phyloP scores from a whole-genome alignment of 2,888 invertebrate species.

The Drosophila stalkeri region DNA sequence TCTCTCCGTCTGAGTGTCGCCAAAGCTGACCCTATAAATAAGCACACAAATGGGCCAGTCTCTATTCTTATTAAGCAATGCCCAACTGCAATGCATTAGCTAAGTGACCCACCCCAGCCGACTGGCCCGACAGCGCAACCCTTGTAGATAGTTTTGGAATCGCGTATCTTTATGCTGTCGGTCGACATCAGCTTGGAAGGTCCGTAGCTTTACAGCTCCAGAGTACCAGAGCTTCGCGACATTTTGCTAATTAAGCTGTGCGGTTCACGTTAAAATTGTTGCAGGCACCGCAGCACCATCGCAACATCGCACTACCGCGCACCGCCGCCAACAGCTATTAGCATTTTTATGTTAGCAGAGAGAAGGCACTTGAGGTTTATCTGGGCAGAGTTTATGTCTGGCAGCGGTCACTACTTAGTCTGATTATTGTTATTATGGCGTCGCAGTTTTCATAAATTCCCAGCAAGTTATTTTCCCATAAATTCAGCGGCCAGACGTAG shows the following conservation, averaged over 20 bases:
- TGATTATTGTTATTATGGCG: slow-evolving; percentile 82
- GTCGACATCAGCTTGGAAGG: slow-evolving; percentile 24
- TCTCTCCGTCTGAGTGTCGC: slow-evolving; percentile 50
- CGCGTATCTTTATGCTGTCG: slow-evolving; percentile 66
- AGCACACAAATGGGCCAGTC: slow-evolving; percentile 22
- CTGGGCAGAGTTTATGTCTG: slow-evolving; percentile 76
- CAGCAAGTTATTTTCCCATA: slow-evolving; percentile 81
- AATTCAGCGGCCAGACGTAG: slow-evolving; percentile 62
- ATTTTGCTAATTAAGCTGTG: slow-evolving; percentile 77
- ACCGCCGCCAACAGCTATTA: slow-evolving; percentile 50
- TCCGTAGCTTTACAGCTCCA: slow-evolving; percentile 6
- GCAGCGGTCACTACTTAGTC: slow-evolving; percentile 81
- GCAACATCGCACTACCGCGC: background rate
- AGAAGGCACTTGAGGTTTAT: slow-evolving; percentile 63
- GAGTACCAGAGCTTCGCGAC: slow-evolving; percentile 54
- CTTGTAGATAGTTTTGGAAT: slow-evolving; percentile 16
- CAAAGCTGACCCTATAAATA: slow-evolving; percentile 64
- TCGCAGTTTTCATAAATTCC: slow-evolving; percentile 81
- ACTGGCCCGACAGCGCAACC: slow-evolving; percentile 18
- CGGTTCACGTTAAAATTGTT: slow-evolving; percentile 61
- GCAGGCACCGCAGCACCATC: slow-evolving; percentile 20
- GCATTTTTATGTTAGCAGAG: slow-evolving; percentile 64
- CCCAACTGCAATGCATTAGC: slow-evolving; percentile 31
- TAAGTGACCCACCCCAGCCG: slow-evolving; percentile 27
- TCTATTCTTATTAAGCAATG: slow-evolving; percentile 14